Evolutionary conservation across 2,888 invertebrate genomes (phyloP).

Genomic region (Selenia dentaria): DNA sequence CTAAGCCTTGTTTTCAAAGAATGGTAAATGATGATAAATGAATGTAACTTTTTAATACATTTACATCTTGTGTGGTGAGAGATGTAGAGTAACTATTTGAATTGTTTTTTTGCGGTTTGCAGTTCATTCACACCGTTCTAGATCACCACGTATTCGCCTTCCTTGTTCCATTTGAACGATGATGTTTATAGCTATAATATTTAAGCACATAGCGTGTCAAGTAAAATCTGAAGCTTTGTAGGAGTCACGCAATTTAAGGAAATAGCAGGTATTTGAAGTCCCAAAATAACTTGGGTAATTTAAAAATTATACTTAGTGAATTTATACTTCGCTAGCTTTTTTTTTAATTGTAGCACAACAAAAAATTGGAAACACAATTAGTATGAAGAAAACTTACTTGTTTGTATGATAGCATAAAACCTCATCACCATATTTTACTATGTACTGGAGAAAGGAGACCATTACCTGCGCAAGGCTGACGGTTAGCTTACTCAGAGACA

Average conservation of each 20-base stretch:
- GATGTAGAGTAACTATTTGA: conserved; percentile 25
- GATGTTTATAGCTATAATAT: conserved; percentile 2
- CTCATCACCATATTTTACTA: too few species aligned
- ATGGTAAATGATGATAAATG: conserved; percentile 30
- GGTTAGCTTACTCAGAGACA: conserved; percentile 2
- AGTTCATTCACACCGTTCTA: conserved; percentile 26
- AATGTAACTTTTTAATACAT: conserved; percentile 18
- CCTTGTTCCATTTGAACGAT: conserved; percentile 15
- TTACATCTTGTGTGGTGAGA: conserved; percentile 19
- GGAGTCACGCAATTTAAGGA: neutral
- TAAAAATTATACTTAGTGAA: too few species aligned
- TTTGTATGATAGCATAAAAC: too few species aligned
- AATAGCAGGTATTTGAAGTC: neutral
- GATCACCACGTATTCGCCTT: conserved; percentile 16
- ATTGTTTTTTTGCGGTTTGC: conserved; percentile 22
- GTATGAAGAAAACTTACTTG: too few species aligned
- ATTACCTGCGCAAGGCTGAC: conserved; percentile 5
- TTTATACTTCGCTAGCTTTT: too few species aligned
- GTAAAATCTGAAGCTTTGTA: neutral
- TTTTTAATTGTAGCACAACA: too few species aligned
- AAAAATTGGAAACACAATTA: too few species aligned
- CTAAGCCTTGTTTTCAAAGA: conserved; percentile 24
- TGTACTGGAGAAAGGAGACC: neutral
- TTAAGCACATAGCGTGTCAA: neutral
- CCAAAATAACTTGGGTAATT: too few species aligned